Evolutionary conservation across 2,888 invertebrate genomes (phyloP).

Genomic region (Ochlodes sylvanus): DNA sequence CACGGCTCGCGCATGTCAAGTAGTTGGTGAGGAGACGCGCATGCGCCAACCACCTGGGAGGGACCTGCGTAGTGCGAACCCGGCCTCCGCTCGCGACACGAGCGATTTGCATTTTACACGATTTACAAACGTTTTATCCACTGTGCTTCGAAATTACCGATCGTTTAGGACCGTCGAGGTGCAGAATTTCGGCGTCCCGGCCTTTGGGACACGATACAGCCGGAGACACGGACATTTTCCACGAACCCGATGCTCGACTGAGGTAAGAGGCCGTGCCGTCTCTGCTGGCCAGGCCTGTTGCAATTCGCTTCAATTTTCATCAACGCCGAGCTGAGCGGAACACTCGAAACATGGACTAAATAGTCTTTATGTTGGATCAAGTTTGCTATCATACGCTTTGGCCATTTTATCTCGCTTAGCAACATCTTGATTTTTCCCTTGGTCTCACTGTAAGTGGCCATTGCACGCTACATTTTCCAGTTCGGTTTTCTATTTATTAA

Average conservation of each 20-base stretch:
- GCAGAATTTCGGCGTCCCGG: neutral
- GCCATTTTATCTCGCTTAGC: constrained; percentile 8
- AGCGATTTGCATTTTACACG: constrained; percentile 27
- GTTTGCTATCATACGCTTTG: neutral
- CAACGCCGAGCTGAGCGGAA: constrained; percentile 12
- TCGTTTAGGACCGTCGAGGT: neutral
- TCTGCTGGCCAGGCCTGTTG: constrained; percentile 27
- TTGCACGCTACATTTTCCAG: constrained; percentile 5
- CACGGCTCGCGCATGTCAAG: constrained; percentile 26
- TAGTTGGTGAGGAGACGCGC: neutral
- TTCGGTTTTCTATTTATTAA: neutral
- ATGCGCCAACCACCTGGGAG: constrained; percentile 32
- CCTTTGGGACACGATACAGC: neutral
- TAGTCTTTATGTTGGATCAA: neutral
- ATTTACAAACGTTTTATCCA: constrained; percentile 6
- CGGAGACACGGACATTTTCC: neutral
- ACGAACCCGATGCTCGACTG: constrained; percentile 24
- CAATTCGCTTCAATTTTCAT: constrained; percentile 17
- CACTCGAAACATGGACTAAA: too few relatives aligned
- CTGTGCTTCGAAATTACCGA: neutral
- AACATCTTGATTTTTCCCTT: neutral
- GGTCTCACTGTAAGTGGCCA: neutral
- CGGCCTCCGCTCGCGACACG: constrained; percentile 16
- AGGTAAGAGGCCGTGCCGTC: constrained; percentile 17
- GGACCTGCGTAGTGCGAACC: constrained; percentile 33